Evolutionary conservation across 2,797 vertebrate species (phyloP), one percentile per base, ranked within the genome.

Genomic region (Sebastes cheni): DNA sequence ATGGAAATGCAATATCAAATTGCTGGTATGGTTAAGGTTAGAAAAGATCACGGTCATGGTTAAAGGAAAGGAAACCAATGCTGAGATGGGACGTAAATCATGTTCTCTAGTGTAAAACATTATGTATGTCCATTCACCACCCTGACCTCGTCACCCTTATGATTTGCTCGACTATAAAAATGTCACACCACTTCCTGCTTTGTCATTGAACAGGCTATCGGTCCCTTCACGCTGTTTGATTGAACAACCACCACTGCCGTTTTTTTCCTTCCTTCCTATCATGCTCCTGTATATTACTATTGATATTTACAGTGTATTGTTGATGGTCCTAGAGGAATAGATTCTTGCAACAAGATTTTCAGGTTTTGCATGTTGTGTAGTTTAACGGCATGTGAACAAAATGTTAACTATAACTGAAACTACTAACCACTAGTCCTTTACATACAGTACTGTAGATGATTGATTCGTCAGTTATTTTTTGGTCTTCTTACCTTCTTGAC

Each of bases 401-500:
- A 55, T 58, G n/a, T 27, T 32, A 59, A 32, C 34, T 56, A 16
- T 6, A 69, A 32, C 3, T 62, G 11, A 60, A 10, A 72, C 2
- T 20, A 14, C 27, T 36, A 36, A 36, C 36, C n/a, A 25, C 6
- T 60, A 11, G 5, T 62, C 4, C 30, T 50, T 20, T 30, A 46
- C 36, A 18, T 32, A 10, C 5, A 60, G 30, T 32, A 7, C 5
- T 52, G 22, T 10, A 54, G 32, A 30, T 6, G 1, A 11, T 7
- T 16, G 13, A 36, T 29, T 34, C 4, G 42, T 54, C 8, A 1
- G 4, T 13, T 50, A 4, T 25, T 11, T 36, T 20, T 29, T 20
- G 5, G 4, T 20, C 29, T 2, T 32, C 86, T 83, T 78, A 99
- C 98, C 98, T 99, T 99, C 86, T 99, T 99, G 82, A 99, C 98